A percentile compares a stretch with the other conserved stretches of the same genome.
phyloP scores from a whole-genome alignment of 64 coral and sea anemone species.

The Porites lutea region DNA sequence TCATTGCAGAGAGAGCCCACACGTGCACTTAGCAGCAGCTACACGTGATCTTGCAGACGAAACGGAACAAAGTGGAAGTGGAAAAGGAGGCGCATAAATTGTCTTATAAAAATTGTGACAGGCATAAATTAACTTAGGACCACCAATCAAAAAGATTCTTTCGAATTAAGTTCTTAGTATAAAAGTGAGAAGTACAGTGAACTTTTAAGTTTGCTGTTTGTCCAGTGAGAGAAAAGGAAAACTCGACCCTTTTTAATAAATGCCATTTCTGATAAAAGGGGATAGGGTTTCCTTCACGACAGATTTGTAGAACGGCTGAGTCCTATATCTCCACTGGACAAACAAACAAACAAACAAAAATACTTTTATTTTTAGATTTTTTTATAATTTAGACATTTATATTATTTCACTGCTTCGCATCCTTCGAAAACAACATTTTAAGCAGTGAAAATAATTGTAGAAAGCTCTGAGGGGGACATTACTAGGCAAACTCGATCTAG shows the following conservation, averaged over 20 bases:
- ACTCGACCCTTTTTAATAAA: not conserved
- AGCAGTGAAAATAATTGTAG: too few species aligned
- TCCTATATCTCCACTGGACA: not conserved
- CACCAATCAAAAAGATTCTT: not conserved
- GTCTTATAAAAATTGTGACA: not conserved
- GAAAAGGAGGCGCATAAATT: constrained; percentile 8
- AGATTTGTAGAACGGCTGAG: not conserved
- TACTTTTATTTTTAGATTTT: too few species aligned
- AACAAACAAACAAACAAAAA: not conserved
- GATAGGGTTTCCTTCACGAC: too few species aligned
- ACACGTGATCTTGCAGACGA: constrained; percentile 30
- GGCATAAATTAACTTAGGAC: not conserved
- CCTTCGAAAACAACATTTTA: too few species aligned
- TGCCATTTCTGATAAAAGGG: not conserved
- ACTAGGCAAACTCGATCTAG: too few species aligned
- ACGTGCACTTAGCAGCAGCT: constrained; percentile 16
- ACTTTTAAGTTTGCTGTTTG: constrained; percentile 29
- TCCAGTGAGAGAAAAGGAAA: not conserved
- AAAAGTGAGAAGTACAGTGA: not conserved
- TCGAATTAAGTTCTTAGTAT: not conserved
- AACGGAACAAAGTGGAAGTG: constrained; percentile 28
- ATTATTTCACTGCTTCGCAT: too few species aligned
- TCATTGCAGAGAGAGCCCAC: constrained; percentile 34
- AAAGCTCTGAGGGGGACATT: too few species aligned
- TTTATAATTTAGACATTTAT: not conserved